Evolutionary conservation across 2,797 vertebrate species (phyloP).

Genomic region (Pitangus sulphuratus): DNA sequence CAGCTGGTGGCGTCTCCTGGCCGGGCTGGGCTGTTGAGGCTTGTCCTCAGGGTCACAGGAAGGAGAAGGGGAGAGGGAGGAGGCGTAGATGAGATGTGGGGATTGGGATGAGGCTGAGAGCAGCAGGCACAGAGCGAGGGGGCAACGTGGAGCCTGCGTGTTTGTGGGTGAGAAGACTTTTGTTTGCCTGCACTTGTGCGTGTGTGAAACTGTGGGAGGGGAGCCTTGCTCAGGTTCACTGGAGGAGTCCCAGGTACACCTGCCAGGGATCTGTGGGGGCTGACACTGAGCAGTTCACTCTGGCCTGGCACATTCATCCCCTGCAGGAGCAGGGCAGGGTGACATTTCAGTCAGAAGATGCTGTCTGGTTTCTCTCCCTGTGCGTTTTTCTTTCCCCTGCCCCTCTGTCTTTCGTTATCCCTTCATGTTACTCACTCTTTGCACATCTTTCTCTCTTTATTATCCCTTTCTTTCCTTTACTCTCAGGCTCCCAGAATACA

Average conservation of each 20-base stretch:
- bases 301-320: background rate
- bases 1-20: slow-evolving; percentile 29
- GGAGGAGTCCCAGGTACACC: background rate
- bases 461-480: background rate
- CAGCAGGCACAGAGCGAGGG: background rate
- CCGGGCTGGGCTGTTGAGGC: background rate
- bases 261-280: background rate
- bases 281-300: background rate
- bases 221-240: background rate
- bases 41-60: slow-evolving; percentile 37
- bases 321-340: background rate
- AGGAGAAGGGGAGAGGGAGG: background rate
- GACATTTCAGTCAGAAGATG: background rate
- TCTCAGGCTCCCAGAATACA: background rate
- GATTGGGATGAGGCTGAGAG: background rate
- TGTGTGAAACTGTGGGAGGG: background rate
- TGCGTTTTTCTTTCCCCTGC: background rate
- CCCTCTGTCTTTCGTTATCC: background rate
- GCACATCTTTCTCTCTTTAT: background rate
- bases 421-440: background rate
- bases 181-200: background rate
- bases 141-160: background rate
- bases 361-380: background rate
- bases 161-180: background rate
- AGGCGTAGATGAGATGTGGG: background rate